Percentiles rank a stretch among this genome's conserved stretches.
These are phyloP conservation scores for Yasuhikotakia modesta DNA, from an alignment of 2,797 vertebrate species.

Conservation along the genomic window DNA sequence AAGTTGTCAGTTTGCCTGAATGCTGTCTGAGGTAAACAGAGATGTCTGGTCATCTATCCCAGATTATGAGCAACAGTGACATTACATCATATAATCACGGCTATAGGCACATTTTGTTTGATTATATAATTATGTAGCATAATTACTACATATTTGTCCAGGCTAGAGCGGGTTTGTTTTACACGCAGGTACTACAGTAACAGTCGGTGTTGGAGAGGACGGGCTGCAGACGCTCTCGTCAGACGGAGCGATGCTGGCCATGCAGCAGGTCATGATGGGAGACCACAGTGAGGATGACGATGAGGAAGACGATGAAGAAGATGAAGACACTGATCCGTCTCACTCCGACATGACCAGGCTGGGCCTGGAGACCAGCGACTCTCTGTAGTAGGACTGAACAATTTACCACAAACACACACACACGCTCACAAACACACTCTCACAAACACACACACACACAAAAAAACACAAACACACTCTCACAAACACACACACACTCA, in stretches of 20 bases:
- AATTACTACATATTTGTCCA: not conserved
- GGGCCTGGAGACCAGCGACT: constrained; percentile 83
- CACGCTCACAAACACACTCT: constrained; percentile 9
- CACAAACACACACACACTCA: constrained; percentile 18
- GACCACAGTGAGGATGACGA: constrained; percentile 88
- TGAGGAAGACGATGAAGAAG: constrained; percentile 74
- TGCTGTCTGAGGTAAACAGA: not conserved
- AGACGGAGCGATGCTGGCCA: constrained; percentile 84
- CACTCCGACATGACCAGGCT: constrained; percentile 79
- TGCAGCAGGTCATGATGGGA: constrained; percentile 89
- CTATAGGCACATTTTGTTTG: not conserved
- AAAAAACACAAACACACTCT: constrained; percentile 16
- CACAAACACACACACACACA: no score
- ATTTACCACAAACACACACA: constrained; percentile 18
- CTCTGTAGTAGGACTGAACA: constrained; percentile 77
- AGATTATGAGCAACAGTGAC: not conserved
- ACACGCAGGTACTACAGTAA: constrained; percentile 79
- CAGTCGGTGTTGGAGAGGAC: constrained; percentile 84
- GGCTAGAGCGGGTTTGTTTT: not conserved
- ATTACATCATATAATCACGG: not conserved
- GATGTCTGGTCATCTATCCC: not conserved
- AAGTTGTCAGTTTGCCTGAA: not conserved
- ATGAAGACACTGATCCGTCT: constrained; percentile 77
- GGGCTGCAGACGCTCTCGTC: constrained; percentile 86
- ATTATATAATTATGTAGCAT: not conserved